These are phyloP conservation scores for Isichthys henryi DNA, from an alignment of 2,113 vertebrate species.

Conservation along the genomic window DNA sequence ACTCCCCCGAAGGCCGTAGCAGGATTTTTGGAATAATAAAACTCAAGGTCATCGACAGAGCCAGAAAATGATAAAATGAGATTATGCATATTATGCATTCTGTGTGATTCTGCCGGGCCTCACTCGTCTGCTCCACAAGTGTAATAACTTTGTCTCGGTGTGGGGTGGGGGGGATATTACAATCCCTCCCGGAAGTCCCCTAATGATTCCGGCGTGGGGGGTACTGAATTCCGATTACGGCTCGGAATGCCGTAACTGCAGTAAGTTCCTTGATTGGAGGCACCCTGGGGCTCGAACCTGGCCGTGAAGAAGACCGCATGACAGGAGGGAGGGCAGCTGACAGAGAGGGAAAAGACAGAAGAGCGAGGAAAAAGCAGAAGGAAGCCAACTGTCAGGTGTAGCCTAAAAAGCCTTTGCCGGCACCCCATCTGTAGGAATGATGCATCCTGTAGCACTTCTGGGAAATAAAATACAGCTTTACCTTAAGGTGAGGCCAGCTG, in stretches of 20 bases:
- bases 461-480: not conserved
- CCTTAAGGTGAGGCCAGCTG: not conserved
- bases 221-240: constrained; percentile 30
- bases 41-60: constrained; percentile 41
- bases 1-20: constrained; percentile 35
- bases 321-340: not conserved
- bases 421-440: not conserved
- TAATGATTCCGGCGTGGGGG: constrained; percentile 29
- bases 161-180: constrained; percentile 34
- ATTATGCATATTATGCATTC: constrained; percentile 41
- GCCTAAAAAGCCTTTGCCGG: not conserved
- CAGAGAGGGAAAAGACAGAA: not conserved
- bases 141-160: constrained; percentile 34
- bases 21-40: constrained; percentile 48
- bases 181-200: constrained; percentile 25
- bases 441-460: not conserved
- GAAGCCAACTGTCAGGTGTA: not conserved
- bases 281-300: not conserved
- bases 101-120: constrained; percentile 26
- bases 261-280: constrained; percentile 14
- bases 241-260: not conserved
- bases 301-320: not conserved
- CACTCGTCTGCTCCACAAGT: not conserved
- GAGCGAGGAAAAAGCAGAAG: not conserved
- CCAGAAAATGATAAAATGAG: constrained; percentile 40